A percentile compares a stretch with the other conserved stretches of the same genome.
These are phyloP conservation scores for Salvelinus alpinus DNA, from an alignment of 2,113 vertebrate genomes.

Conservation along the genomic window DNA sequence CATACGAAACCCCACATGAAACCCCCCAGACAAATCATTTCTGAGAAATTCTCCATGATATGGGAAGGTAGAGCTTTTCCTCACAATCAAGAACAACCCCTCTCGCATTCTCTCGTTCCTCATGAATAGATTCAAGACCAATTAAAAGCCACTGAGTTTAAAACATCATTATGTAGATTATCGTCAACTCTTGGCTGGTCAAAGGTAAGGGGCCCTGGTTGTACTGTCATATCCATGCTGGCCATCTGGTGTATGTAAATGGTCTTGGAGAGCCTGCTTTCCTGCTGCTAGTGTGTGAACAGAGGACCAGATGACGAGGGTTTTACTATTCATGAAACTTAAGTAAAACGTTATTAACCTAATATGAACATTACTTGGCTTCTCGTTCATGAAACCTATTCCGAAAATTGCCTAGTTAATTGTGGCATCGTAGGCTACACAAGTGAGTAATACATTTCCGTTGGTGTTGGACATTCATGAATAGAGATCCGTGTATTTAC, in stretches of 20 bases:
- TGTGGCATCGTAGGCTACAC: too few species aligned
- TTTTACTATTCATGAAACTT: too few species aligned
- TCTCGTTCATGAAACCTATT: too few species aligned
- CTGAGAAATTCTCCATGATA: neutral
- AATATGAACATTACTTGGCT: too few species aligned
- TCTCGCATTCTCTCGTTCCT: neutral
- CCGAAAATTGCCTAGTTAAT: too few species aligned
- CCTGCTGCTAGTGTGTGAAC: neutral
- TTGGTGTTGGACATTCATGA: too few species aligned
- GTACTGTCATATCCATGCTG: neutral
- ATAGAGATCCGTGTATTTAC: too few species aligned
- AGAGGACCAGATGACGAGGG: neutral
- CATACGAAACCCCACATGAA: neutral
- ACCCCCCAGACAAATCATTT: neutral
- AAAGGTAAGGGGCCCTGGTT: neutral
- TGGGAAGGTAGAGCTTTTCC: neutral
- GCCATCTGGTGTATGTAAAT: neutral
- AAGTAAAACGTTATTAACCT: too few species aligned
- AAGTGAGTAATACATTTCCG: too few species aligned
- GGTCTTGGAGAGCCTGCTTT: slow-evolving; percentile 3
- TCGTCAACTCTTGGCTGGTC: neutral
- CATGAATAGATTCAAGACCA: neutral
- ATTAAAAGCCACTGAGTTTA: neutral
- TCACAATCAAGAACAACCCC: slow-evolving; percentile 14
- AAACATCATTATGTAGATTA: neutral